Evolutionary conservation across 53 echinoderm and acorn worm species (phyloP).

Genomic region (Holothuria scabra): DNA sequence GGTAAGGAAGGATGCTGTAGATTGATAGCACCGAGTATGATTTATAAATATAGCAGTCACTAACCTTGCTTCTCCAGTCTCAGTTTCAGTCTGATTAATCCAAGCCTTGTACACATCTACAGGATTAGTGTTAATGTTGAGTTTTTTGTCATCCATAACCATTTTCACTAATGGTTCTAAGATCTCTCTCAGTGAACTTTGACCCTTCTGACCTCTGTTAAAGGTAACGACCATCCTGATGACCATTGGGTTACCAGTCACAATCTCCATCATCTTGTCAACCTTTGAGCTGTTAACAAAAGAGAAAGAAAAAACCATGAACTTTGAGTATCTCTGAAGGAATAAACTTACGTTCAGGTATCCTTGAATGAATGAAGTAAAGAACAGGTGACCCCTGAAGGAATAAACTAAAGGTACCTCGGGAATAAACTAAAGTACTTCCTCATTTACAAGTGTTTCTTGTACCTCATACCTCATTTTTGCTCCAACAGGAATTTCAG

Average conservation of each 20-base stretch:
- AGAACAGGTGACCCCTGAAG: no score
- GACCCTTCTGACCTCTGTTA: conserved; percentile 99
- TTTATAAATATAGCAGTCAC: no score
- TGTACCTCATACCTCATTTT: neutral
- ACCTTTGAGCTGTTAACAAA: conserved; percentile 85
- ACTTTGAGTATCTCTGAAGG: neutral
- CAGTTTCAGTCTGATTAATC: conserved; percentile 93
- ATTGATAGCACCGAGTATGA: no score
- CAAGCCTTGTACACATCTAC: conserved; percentile 98
- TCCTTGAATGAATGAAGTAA: no score
- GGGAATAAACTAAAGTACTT: neutral
- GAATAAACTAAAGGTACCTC: no score
- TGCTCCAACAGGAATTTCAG: neutral
- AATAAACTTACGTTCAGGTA: no score
- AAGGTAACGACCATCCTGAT: conserved; percentile 99
- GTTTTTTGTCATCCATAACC: conserved; percentile 92
- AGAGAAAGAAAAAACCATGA: neutral
- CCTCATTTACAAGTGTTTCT: no score
- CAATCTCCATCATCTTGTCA: conserved; percentile 98
- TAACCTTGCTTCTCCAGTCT: conserved; percentile 96
- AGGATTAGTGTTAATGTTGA: conserved; percentile 97
- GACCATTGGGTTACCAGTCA: conserved; percentile 99
- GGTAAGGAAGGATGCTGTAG: no score
- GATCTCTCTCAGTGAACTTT: conserved; percentile 97
- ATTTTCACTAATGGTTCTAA: conserved; percentile 93